These are phyloP conservation scores for Sussaba pulchella DNA, from an alignment of 2,888 invertebrate genomes.

Conservation along the genomic window DNA sequence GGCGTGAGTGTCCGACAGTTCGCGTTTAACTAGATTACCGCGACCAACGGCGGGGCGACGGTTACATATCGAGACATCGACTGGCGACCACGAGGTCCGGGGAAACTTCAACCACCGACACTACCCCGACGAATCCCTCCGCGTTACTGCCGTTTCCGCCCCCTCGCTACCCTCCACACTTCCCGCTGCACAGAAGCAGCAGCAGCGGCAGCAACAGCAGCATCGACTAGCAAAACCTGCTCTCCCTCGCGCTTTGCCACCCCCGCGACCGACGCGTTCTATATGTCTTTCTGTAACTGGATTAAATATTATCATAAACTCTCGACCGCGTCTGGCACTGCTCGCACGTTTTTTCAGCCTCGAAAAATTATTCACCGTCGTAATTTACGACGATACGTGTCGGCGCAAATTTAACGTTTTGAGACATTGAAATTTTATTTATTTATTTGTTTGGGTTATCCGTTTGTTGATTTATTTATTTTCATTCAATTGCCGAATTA, in stretches of 20 bases:
- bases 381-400: background rate
- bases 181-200: background rate
- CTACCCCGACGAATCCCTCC: conserved; percentile 26
- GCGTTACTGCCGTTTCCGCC: conserved; percentile 30
- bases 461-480: no score
- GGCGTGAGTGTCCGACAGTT: conserved; percentile 62
- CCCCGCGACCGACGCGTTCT: conserved; percentile 46
- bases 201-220: background rate
- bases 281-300: conserved; percentile 73
- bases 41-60: conserved; percentile 67
- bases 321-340: conserved; percentile 37
- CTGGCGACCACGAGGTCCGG: conserved; percentile 74
- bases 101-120: conserved; percentile 55
- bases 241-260: conserved; percentile 11
- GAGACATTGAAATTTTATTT: conserved; percentile 6
- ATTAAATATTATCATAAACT: conserved; percentile 82
- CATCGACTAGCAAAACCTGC: background rate
- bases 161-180: conserved; percentile 22
- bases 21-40: conserved; percentile 79
- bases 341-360: background rate
- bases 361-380: conserved; percentile 21
- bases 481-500: no score
- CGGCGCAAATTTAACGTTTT: background rate
- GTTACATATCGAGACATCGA: conserved; percentile 75
- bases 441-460: no score